Conservation (phyloP, 2,888 invertebrate species). For the Buathra laborator region DNA sequence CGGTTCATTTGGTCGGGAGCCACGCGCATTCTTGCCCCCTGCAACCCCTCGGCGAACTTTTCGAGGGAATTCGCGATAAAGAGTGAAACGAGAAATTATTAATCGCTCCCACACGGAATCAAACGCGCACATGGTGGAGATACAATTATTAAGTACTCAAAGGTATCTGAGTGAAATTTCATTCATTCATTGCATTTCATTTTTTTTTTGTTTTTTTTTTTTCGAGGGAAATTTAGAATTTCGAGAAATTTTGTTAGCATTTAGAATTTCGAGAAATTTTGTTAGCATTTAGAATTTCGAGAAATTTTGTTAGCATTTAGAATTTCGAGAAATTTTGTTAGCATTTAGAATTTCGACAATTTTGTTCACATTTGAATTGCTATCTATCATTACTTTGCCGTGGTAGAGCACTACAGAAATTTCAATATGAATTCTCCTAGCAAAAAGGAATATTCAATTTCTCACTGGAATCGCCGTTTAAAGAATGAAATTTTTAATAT, state of each 20-base stretch:
- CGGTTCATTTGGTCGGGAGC: conserved; percentile 56
- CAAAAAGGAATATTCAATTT: not conserved
- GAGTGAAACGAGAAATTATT: conserved; percentile 34
- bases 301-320: too few species aligned
- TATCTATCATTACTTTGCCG: not conserved
- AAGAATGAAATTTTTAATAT: too few species aligned
- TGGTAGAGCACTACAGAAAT: not conserved
- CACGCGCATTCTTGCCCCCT: conserved; percentile 30
- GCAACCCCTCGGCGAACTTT: conserved; percentile 37
- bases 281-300: not conserved
- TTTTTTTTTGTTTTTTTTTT: too few species aligned
- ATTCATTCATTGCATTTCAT: too few species aligned
- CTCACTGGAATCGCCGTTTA: not conserved
- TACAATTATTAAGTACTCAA: not conserved
- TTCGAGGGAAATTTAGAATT: too few species aligned
- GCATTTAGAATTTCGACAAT: not conserved
- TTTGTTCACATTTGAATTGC: not conserved
- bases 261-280: not conserved
- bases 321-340: too few species aligned
- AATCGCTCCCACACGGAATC: not conserved
- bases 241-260: too few species aligned
- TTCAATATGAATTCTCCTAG: not conserved
- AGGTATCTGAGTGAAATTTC: too few species aligned
- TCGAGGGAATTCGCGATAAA: conserved; percentile 1
- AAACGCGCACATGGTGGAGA: not conserved